Percentiles rank a stretch among this genome's conserved stretches.
These are phyloP conservation scores for Gasterosteus nipponicus DNA, from an alignment of 2,113 vertebrate genomes.

Conservation along the genomic window DNA sequence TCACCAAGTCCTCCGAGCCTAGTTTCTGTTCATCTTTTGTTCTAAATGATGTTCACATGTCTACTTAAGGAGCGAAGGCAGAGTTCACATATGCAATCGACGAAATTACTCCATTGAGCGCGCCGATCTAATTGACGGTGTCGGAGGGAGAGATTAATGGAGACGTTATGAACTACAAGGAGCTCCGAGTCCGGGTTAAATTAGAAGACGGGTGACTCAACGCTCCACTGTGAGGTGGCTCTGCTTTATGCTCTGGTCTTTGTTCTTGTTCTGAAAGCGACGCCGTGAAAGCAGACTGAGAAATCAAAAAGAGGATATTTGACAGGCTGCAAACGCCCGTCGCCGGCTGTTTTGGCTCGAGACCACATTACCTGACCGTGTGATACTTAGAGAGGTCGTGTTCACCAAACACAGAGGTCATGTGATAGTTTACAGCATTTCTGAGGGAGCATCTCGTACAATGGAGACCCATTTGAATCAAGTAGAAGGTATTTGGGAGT, in stretches of 20 bases:
- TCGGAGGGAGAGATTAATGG: not conserved
- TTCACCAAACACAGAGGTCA: too few relatives aligned
- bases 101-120: not conserved
- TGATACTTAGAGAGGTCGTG: not conserved
- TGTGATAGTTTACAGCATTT: not conserved
- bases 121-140: not conserved
- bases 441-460: too few relatives aligned
- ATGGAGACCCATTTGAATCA: too few relatives aligned
- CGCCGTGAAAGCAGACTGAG: too few relatives aligned
- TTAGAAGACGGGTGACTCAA: not conserved
- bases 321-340: too few relatives aligned
- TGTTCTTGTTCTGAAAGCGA: too few relatives aligned
- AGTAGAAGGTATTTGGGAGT: too few relatives aligned
- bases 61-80: not conserved
- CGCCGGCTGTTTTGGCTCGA: too few relatives aligned
- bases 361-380: too few relatives aligned
- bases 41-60: not conserved
- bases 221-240: too few relatives aligned
- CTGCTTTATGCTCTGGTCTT: not conserved
- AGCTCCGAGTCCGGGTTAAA: not conserved
- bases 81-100: not conserved
- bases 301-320: too few relatives aligned
- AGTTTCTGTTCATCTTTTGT: not conserved
- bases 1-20: not conserved
- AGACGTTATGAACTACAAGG: not conserved